phyloP scores from a whole-genome alignment of 2,797 vertebrate species.

The Geotrypetes seraphini region DNA sequence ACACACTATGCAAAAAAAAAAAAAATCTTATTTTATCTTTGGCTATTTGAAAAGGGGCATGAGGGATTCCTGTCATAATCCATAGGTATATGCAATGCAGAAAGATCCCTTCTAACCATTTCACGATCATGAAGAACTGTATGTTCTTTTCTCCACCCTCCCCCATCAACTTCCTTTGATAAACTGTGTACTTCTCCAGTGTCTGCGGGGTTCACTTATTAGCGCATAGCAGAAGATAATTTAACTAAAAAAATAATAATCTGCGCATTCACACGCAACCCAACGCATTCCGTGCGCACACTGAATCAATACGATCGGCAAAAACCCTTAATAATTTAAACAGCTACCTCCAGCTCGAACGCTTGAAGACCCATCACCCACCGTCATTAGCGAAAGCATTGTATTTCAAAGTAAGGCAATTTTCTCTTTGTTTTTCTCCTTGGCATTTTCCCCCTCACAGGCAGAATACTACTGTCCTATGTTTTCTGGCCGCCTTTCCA shows the following conservation, averaged over 20 bases:
- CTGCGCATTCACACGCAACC: slow-evolving; percentile 4
- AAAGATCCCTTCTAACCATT: too few relatives aligned
- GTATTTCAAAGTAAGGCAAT: slow-evolving; percentile 43
- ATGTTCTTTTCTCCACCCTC: slow-evolving; percentile 25
- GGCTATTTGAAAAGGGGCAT: too few relatives aligned
- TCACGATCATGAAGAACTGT: slow-evolving; percentile 27
- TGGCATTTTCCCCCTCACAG: too few relatives aligned
- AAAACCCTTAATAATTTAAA: slow-evolving; percentile 32
- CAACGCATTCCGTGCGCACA: slow-evolving; percentile 9
- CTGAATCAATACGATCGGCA: slow-evolving; percentile 22
- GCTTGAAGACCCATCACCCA: slow-evolving; percentile 29
- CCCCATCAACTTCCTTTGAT: slow-evolving; percentile 55
- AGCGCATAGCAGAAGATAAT: slow-evolving; percentile 1
- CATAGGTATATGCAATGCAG: too few relatives aligned
- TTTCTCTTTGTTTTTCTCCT: slow-evolving; percentile 49
- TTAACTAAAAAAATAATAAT: not conserved
- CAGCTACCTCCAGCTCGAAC: slow-evolving; percentile 15
- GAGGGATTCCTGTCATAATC: too few relatives aligned
- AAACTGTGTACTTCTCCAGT: slow-evolving; percentile 30
- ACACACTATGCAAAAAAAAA: not conserved
- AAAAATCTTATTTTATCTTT: not conserved
- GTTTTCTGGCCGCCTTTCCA: slow-evolving; percentile 15
- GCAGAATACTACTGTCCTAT: not conserved
- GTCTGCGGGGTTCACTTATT: slow-evolving; percentile 17
- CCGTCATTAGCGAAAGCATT: slow-evolving; percentile 29